phyloP scores from a whole-genome alignment of 2,113 vertebrate genomes.

The Vulpes vulpes region DNA sequence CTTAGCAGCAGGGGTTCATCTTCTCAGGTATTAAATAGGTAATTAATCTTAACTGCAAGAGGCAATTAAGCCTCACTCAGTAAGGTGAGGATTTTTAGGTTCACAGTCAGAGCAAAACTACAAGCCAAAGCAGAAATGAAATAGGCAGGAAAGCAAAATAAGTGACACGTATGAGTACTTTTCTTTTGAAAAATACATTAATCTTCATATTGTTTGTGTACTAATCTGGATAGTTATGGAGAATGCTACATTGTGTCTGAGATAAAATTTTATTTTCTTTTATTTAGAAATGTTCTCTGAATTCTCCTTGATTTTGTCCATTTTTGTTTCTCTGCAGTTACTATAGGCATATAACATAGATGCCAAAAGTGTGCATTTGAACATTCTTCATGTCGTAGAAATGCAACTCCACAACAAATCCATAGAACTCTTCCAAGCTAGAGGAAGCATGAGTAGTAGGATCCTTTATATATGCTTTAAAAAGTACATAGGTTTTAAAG shows the following conservation, averaged over 20 bases:
- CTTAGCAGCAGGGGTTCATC: constrained; percentile 63
- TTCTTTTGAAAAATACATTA: neutral
- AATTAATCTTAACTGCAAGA: constrained; percentile 75
- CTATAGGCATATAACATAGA: neutral
- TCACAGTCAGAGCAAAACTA: constrained; percentile 41
- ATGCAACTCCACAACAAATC: neutral
- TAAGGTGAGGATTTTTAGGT: constrained; percentile 14
- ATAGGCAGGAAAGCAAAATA: constrained; percentile 2
- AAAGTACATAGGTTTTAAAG: neutral
- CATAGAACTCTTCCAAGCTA: neutral
- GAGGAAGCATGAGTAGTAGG: neutral
- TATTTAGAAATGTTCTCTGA: neutral
- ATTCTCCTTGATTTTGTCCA: neutral
- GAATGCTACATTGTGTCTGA: neutral
- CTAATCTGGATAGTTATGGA: neutral
- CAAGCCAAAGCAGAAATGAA: neutral
- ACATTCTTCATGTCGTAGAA: neutral
- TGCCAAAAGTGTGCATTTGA: neutral
- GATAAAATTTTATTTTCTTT: constrained; percentile 7
- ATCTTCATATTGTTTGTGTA: neutral
- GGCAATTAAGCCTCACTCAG: constrained; percentile 51
- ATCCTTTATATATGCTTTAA: neutral
- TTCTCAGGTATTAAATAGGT: constrained; percentile 70
- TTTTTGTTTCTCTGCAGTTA: neutral
- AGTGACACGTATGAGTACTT: neutral